Evolutionary conservation across 2,113 vertebrate genomes (phyloP), one percentile per base, ranked within the genome.

Genomic region (Daubentonia madagascariensis): DNA sequence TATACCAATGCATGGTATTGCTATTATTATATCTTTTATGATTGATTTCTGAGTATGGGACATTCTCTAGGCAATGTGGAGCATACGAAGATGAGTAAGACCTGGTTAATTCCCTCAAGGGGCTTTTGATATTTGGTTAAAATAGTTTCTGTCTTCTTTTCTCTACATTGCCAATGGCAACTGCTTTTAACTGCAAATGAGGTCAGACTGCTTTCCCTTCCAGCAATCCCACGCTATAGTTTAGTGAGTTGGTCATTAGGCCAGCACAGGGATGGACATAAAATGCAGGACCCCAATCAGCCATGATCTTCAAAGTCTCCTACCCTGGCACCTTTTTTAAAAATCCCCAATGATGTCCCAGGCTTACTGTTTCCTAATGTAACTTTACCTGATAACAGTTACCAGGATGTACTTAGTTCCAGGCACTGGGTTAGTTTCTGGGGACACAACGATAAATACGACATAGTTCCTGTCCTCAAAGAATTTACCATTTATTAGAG

Each of bases 161-260:
- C 59, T 70, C 68, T 83, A 20, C 57, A 76, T 59, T 85, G 79
- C 94, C 81, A 78, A 72, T 35, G 81, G 81, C 80, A 94, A 59
- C 72, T 89, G 81, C 85, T 95, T 94, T 87, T 30, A 91, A 43
- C 85, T 79, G 72, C 61, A 85, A 70, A 84, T 70, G 92, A 96
- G 45, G 59, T 81, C 93, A 85, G 87, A 43, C 40, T n/a, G 65
- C 35, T 78, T 95, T 72, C 65, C 80, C 72, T 52, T 54, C 50
- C 25, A 83, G 40, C 8, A 3, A 91, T 72, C 70, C 68, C 67
- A 35, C 43, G 43, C 37, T 61, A 3, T 37, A 8, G 61, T 94
- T 89, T 43, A 83, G 48, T 28, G 43, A 85, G 59, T 54, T 14
- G 22, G 65, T 78, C 70, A 57, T 75, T 65, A 85, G 78, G 57